These are phyloP conservation scores for Agriopis aurantiaria DNA, from an alignment of 2,888 invertebrate genomes.

Conservation along the genomic window DNA sequence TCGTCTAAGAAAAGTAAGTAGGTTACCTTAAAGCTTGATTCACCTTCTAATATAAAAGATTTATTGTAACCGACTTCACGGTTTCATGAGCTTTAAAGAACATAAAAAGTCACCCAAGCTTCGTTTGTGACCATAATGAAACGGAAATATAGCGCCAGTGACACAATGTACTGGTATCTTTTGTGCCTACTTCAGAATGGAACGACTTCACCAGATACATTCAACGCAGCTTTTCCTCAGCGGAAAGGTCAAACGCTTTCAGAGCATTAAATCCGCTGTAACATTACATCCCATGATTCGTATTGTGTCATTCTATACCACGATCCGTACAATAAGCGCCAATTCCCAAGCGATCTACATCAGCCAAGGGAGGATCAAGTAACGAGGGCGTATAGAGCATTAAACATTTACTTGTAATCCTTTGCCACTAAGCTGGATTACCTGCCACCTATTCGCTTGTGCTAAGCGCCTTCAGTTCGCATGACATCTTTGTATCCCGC, in stretches of 20 bases:
- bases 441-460: conserved; percentile 70
- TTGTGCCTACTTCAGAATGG: background rate
- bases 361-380: conserved; percentile 63
- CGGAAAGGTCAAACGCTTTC: conserved; percentile 21
- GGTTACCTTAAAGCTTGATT: conserved; percentile 13
- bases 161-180: background rate
- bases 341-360: conserved; percentile 31
- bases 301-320: conserved; percentile 17
- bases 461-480: conserved; percentile 67
- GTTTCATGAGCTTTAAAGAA: no score
- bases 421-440: conserved; percentile 78
- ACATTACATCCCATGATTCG: conserved; percentile 13
- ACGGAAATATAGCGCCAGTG: background rate
- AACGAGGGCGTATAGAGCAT: conserved; percentile 68
- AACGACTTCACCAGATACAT: conserved; percentile 3
- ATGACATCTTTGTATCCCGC: conserved; percentile 66
- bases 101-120: background rate
- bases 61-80: no score
- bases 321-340: conserved; percentile 20
- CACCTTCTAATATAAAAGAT: background rate
- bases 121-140: background rate
- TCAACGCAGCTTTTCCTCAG: conserved; percentile 2
- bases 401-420: conserved; percentile 78
- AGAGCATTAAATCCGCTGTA: conserved; percentile 22
- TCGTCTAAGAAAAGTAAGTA: conserved; percentile 7